Conservation (phyloP, 2,888 invertebrate genomes). For the Sisyra terminalis region DNA sequence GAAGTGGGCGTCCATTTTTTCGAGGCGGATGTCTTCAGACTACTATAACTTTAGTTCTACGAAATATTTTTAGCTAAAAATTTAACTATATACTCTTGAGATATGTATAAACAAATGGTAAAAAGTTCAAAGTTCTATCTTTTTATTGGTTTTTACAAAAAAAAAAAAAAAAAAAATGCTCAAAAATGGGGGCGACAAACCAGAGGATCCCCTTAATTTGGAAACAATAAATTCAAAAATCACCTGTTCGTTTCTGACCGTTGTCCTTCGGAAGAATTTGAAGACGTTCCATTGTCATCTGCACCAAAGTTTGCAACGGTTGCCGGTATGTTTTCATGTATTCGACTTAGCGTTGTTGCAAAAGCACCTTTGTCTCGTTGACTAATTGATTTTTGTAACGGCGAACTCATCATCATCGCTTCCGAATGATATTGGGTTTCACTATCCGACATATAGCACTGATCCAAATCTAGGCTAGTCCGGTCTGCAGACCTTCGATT, state of each 20-base stretch:
- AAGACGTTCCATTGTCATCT: slow-evolving; percentile 21
- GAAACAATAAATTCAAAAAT: slow-evolving; percentile 11
- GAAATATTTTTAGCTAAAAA: too few relatives aligned
- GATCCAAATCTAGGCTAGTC: not conserved
- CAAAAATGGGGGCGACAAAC: too few relatives aligned
- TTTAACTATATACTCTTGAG: too few relatives aligned
- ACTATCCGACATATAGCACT: slow-evolving; percentile 5
- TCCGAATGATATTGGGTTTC: slow-evolving; percentile 6
- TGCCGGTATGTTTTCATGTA: slow-evolving; percentile 41
- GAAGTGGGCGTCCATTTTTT: too few relatives aligned
- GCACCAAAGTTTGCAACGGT: slow-evolving; percentile 15
- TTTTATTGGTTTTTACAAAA: too few relatives aligned
- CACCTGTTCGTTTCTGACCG: slow-evolving; percentile 31
- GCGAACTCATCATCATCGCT: slow-evolving; percentile 8
- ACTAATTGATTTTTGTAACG: slow-evolving; percentile 12
- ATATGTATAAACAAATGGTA: too few relatives aligned
- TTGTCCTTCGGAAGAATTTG: slow-evolving; percentile 18
- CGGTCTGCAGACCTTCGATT: not conserved
- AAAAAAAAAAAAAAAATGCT: too few relatives aligned
- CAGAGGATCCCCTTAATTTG: not conserved
- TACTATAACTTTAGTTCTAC: too few relatives aligned
- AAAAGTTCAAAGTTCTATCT: too few relatives aligned
- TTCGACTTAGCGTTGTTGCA: slow-evolving; percentile 42
- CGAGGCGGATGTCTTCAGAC: too few relatives aligned
- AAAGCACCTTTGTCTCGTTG: slow-evolving; percentile 34